phyloP scores from a whole-genome alignment of 1,140 invertebrate genomes.

The Trichonephila inaurata region DNA sequence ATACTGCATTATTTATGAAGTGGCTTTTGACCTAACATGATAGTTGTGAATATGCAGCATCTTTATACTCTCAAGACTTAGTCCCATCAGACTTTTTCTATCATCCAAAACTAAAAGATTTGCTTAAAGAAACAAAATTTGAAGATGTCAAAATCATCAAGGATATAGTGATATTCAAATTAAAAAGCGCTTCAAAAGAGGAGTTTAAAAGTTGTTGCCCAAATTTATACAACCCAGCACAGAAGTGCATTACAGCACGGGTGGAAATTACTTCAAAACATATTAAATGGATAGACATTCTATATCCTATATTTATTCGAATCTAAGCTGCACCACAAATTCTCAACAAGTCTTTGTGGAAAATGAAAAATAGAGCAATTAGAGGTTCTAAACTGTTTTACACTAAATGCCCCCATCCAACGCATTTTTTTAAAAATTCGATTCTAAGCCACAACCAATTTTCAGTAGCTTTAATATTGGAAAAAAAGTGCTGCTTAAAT shows the following conservation, averaged over 20 bases:
- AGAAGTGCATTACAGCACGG: constrained; percentile 7
- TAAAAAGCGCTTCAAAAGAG: constrained; percentile 12
- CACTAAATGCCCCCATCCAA: too few relatives aligned
- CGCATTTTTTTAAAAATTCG: too few relatives aligned
- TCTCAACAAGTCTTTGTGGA: too few relatives aligned
- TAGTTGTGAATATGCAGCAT: constrained; percentile 25
- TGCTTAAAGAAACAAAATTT: constrained; percentile 13
- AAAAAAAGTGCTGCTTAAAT: too few relatives aligned
- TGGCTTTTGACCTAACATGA: background rate
- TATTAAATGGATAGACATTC: constrained; percentile 5
- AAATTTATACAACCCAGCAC: background rate
- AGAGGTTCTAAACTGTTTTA: too few relatives aligned
- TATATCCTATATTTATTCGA: background rate
- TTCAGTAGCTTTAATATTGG: too few relatives aligned
- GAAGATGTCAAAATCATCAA: constrained; percentile 37
- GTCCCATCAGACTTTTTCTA: background rate
- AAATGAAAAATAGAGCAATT: too few relatives aligned
- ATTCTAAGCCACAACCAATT: too few relatives aligned
- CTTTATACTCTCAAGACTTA: background rate
- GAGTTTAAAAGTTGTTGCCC: background rate
- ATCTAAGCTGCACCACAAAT: too few relatives aligned
- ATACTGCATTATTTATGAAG: background rate
- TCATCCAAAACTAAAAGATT: constrained; percentile 29
- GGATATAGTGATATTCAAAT: background rate
- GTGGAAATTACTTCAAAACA: constrained; percentile 23